Base-by-base conservation (phyloP, 1,140 invertebrate species). In the Drosophila varians region DNA sequence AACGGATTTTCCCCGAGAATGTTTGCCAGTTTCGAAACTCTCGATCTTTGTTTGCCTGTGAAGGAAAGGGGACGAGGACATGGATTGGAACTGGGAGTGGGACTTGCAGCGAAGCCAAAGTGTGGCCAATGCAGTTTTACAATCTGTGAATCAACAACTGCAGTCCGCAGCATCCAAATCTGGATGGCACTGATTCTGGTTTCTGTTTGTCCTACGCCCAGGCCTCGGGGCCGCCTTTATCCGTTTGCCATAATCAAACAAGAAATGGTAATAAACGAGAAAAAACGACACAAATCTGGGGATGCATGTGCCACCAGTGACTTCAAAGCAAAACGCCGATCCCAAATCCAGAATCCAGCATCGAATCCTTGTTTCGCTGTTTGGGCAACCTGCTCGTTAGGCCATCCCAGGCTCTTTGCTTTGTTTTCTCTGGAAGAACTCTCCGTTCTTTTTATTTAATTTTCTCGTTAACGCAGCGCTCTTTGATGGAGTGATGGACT, bases 211-310 rank as follows among this genome's bases (percentile, higher is more conserved):
- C 56, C 48, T 54, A 28, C 49, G 58, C 57, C 51, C 46, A 18
- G 46, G 71, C 45, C 58, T 51, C 34, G 25, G 53, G 53, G 49
- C 49, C 26, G 60, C 28, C 55, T 73, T 84, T 84, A 86, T 84
- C 65, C 76, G 80, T 80, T 80, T 86, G 82, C 82, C 66, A 62
- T 77, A 77, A 86, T 86, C 80, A 86, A 86, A 87, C 76, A 83
- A 61, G 69, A 73, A 80, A 74, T 80, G 76, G 70, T 86, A 74
- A 80, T 80, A 86, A 86, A 86, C 78, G 64, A 78, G 69, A 40
- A 40, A 36, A 31, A 31, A 56, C 28, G 28, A 28, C 58, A 46
- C 49, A 16, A 61, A 43, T 72, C 68, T 58, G 11, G 48, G 12
- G 42, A 36, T 72, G 68, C 68, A 61, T 71, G 64, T 82, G 78